Conservation (phyloP, 1,140 invertebrate species). For the Drosophila rufa region DNA sequence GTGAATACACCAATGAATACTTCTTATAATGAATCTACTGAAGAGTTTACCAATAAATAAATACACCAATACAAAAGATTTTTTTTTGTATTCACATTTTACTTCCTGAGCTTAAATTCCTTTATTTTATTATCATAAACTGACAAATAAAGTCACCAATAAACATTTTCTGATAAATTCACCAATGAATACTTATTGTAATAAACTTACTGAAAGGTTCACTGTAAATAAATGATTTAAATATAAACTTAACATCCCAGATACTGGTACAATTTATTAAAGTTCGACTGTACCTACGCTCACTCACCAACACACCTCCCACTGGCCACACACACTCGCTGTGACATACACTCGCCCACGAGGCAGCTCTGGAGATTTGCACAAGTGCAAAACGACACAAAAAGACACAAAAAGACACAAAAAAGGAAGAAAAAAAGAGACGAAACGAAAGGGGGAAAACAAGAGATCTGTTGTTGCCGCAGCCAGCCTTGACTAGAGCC, state of each 20-base stretch:
- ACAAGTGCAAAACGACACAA: constrained; percentile 68
- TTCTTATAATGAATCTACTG: not conserved
- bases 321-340: constrained; percentile 11
- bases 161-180: not conserved
- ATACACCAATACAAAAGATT: not conserved
- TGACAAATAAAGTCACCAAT: not conserved
- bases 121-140: not conserved
- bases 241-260: too few species aligned
- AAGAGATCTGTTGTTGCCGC: constrained; percentile 24
- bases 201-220: too few species aligned
- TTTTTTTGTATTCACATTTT: not conserved
- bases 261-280: not conserved
- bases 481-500: constrained; percentile 45
- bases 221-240: not conserved
- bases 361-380: constrained; percentile 69
- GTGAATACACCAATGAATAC: not conserved
- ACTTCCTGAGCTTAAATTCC: not conserved
- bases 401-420: not conserved
- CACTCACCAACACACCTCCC: constrained; percentile 17
- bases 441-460: constrained; percentile 25
- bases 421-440: not conserved
- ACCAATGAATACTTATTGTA: not conserved
- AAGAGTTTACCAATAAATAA: not conserved
- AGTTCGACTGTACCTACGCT: constrained; percentile 17
- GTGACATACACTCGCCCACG: constrained; percentile 30